Percentiles rank a stretch among this genome's conserved stretches.
phyloP scores from a whole-genome alignment of 2,888 invertebrate genomes.

The Tyria jacobaeae region DNA sequence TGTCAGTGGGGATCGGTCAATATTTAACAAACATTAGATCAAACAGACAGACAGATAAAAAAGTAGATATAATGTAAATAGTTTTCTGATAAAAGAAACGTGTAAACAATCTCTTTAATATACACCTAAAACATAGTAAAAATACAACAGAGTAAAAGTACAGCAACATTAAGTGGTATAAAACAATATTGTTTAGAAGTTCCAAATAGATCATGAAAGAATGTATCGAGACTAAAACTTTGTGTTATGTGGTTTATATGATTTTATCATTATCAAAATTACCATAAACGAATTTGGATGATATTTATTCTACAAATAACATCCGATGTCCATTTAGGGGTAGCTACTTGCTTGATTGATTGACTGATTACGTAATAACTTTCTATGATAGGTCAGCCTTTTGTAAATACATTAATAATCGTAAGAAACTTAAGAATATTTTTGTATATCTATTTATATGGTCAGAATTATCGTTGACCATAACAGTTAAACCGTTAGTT shows the following conservation, averaged over 20 bases:
- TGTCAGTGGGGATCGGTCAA: too few relatives aligned
- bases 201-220: neutral
- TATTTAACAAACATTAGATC: too few relatives aligned
- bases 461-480: neutral
- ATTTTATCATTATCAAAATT: slow-evolving; percentile 17
- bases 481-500: too few relatives aligned
- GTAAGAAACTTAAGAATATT: slow-evolving; percentile 22
- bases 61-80: too few relatives aligned
- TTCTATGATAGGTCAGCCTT: slow-evolving; percentile 19
- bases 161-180: too few relatives aligned
- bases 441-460: slow-evolving; percentile 18
- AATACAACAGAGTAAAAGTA: too few relatives aligned
- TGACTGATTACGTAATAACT: slow-evolving; percentile 22
- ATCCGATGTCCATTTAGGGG: slow-evolving; percentile 4
- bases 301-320: slow-evolving; percentile 16
- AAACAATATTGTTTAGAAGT: too few relatives aligned
- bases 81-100: too few relatives aligned
- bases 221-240: neutral
- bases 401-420: slow-evolving; percentile 32
- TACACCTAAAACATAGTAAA: too few relatives aligned
- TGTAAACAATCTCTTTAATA: too few relatives aligned
- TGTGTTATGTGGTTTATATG: slow-evolving; percentile 18
- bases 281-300: slow-evolving; percentile 15
- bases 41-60: too few relatives aligned
- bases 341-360: slow-evolving; percentile 14